Base-by-base conservation (phyloP, 2,113 vertebrate species). In the Poeciliopsis occidentalis region DNA sequence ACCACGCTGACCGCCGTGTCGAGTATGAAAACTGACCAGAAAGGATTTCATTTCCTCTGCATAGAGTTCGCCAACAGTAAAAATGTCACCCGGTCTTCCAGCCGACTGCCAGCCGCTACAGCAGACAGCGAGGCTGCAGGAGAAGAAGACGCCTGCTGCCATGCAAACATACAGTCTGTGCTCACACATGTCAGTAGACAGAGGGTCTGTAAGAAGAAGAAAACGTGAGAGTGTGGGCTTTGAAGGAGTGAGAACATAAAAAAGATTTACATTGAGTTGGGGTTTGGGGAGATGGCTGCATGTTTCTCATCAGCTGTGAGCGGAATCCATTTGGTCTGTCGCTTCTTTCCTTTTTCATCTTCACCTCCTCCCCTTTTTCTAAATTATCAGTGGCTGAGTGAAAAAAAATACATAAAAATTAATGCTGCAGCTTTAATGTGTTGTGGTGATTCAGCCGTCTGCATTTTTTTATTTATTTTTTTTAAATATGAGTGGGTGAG, bases 221-320 rank as follows among this genome's bases (percentile, higher is more conserved):
- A 60, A 68, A 68, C 26, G 29, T 64, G 67, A 13, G 64, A 54
- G 67, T 2, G 29, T 30, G 62, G 54, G 60, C 71, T 83, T 72
- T 76, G 83, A 81, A 85, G 80, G 71, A 82, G 69, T 80, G 66
- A 71, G 60, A 71, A 73, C 69, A 88, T 85, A 73, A 86, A 83
- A 69, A 64, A 84, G 65, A 75, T 76, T 54, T 57, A 77, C 62
- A 76, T 26, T 39, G 74, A 60, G 60, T 24, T 11, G 27, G 26
- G 72, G 60, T 31, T 27, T 71, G n/a, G 65, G 73, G 6, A 57
- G 19, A 74, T 64, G 72, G 67, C 41, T 72, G 32, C 30, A 75
- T 77, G 69, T 69, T 74, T 76, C 62, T 65, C 66, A 76, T 80
- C 72, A 75, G 83, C 84, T 84, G 83, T 85, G 76, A 77, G 30